Evolutionary conservation across 2,888 invertebrate genomes (phyloP).

Genomic region (Dynastes tityus): DNA sequence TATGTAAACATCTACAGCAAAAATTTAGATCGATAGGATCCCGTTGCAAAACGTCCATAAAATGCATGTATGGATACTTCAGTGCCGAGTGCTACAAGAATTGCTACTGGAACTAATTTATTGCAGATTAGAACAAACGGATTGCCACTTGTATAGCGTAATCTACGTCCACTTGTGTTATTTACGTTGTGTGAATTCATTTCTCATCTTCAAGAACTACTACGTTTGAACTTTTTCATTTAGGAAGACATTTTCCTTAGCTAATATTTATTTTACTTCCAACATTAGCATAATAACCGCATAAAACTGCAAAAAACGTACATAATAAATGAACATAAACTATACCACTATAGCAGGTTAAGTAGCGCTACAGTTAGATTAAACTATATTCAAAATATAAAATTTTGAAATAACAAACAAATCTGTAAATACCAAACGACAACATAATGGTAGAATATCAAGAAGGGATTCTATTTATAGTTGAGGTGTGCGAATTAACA

Average conservation of each 20-base stretch:
- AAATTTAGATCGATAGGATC: conserved; percentile 29
- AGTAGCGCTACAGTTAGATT: too few relatives aligned
- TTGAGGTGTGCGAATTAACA: too few relatives aligned
- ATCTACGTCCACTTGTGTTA: conserved; percentile 25
- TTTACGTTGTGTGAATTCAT: conserved; percentile 22
- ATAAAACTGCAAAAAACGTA: not conserved
- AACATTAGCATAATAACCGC: conserved; percentile 5
- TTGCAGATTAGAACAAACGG: conserved; percentile 30
- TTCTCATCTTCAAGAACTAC: conserved; percentile 29
- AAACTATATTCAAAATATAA: not conserved
- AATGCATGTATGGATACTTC: conserved; percentile 34
- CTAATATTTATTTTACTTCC: not conserved
- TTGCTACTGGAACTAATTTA: conserved; percentile 38
- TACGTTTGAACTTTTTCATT: not conserved
- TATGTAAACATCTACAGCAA: conserved; percentile 2
- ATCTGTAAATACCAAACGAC: too few relatives aligned
- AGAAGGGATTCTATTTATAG: too few relatives aligned
- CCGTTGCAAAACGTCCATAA: conserved; percentile 26
- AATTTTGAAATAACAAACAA: too few relatives aligned
- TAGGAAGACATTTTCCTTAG: not conserved
- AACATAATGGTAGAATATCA: too few relatives aligned
- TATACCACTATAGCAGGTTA: not conserved
- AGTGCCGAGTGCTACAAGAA: not conserved
- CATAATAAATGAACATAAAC: not conserved
- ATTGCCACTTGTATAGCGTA: conserved; percentile 15